Conservation (phyloP, 2,888 invertebrate genomes). For the Mellilla xanthometata region DNA sequence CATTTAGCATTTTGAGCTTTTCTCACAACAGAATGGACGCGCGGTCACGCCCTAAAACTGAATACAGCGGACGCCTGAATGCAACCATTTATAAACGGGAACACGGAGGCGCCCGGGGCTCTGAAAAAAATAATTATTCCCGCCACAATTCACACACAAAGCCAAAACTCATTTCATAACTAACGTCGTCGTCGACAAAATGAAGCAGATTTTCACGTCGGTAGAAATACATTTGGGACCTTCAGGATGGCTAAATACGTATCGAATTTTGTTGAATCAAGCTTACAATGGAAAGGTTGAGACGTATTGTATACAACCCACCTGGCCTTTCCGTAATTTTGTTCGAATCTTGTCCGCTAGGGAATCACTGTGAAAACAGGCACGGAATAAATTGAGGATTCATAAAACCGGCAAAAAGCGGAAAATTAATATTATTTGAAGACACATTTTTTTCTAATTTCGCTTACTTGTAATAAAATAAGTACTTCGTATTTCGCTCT, state of each 20-base stretch:
- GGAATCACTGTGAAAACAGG: background rate
- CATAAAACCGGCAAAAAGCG: background rate
- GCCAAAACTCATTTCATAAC: constrained; percentile 55
- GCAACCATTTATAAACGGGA: constrained; percentile 61
- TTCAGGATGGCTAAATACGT: constrained; percentile 22
- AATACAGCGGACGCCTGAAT: constrained; percentile 52
- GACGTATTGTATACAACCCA: constrained; percentile 16
- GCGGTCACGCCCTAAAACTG: constrained; percentile 37
- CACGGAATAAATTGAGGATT: background rate
- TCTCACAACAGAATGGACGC: constrained; percentile 4
- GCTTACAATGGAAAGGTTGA: constrained; percentile 22
- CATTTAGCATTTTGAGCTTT: constrained; percentile 14
- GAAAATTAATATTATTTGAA: no score
- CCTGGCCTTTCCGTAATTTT: constrained; percentile 12
- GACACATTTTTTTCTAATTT: no score
- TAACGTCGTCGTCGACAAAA: constrained; percentile 45
- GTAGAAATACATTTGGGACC: constrained; percentile 27
- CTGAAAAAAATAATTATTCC: constrained; percentile 60
- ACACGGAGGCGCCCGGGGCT: constrained; percentile 46
- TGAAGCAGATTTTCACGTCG: constrained; percentile 37
- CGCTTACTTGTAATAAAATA: no score
- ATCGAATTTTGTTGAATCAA: constrained; percentile 23
- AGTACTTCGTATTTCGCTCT: no score
- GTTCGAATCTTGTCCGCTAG: constrained; percentile 3
- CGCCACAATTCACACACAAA: constrained; percentile 52